phyloP scores from a whole-genome alignment of 2,797 vertebrate species.

The Salarias fasciatus region DNA sequence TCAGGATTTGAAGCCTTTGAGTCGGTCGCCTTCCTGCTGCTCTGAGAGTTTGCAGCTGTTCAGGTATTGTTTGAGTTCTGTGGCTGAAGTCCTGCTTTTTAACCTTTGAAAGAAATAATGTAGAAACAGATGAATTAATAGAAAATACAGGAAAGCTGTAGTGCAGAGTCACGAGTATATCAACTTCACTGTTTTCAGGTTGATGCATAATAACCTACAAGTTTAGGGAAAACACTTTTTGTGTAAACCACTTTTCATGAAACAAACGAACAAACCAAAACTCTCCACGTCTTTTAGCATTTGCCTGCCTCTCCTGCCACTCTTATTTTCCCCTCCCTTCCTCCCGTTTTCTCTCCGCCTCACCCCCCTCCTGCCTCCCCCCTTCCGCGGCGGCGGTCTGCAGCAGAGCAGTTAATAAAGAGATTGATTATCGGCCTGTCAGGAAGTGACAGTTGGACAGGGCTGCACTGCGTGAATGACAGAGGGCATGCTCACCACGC shows the following conservation, averaged over 20 bases:
- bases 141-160: too few relatives aligned
- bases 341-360: not conserved
- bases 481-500: constrained; percentile 91
- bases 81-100: too few relatives aligned
- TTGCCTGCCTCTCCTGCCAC: constrained; percentile 3
- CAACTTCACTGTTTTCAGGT: too few relatives aligned
- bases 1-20: too few relatives aligned
- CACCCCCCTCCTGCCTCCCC: not conserved
- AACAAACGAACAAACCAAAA: not conserved
- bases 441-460: constrained; percentile 98
- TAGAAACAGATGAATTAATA: too few relatives aligned
- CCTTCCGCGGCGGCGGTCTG: constrained; percentile 75
- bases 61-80: too few relatives aligned
- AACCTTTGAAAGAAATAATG: too few relatives aligned
- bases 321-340: not conserved
- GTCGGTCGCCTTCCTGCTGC: too few relatives aligned
- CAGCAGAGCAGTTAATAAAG: constrained; percentile 96
- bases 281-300: constrained; percentile 14
- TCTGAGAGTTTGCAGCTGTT: too few relatives aligned
- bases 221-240: too few relatives aligned
- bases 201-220: too few relatives aligned
- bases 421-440: constrained; percentile 97
- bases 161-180: too few relatives aligned
- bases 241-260: not conserved
- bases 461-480: constrained; percentile 92